A percentile compares a stretch with the other conserved stretches of the same genome.
Conservation (phyloP, 1,140 invertebrate genomes). For the Bactericera cockerelli region DNA sequence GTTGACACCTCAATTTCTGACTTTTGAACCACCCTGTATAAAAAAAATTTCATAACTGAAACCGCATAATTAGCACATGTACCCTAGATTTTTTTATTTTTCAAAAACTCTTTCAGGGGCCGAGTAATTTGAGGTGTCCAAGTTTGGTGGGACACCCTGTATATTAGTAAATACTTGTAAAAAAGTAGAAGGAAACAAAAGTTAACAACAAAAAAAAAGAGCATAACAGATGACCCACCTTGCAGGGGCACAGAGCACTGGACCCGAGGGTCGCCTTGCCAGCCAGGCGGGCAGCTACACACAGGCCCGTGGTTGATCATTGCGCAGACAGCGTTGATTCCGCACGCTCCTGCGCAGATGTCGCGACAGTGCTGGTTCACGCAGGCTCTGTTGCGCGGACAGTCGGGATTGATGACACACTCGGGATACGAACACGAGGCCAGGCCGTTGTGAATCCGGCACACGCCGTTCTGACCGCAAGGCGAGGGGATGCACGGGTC, state of each 20-base stretch:
- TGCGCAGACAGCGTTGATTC: slow-evolving; percentile 69
- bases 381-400: slow-evolving; percentile 61
- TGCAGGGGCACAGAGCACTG: slow-evolving; percentile 38
- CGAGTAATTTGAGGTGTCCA: too few species aligned
- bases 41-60: too few species aligned
- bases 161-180: too few species aligned
- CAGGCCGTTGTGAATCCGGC: slow-evolving; percentile 46
- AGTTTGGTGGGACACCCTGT: too few species aligned
- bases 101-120: too few species aligned
- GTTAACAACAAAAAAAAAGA: too few species aligned
- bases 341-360: slow-evolving; percentile 64
- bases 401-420: slow-evolving; percentile 70
- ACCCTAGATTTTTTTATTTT: too few species aligned
- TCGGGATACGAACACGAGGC: slow-evolving; percentile 68
- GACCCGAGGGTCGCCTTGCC: slow-evolving; percentile 59
- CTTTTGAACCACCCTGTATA: too few species aligned
- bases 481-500: slow-evolving; percentile 69
- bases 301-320: slow-evolving; percentile 63
- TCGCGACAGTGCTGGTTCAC: slow-evolving; percentile 64
- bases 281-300: slow-evolving; percentile 63
- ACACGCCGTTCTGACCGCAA: slow-evolving; percentile 62
- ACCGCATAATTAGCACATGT: too few species aligned
- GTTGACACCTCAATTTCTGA: too few species aligned
- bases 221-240: too few species aligned
- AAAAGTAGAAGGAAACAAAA: too few species aligned